Evolutionary conservation across 2,113 vertebrate genomes (phyloP), one percentile per base, ranked within the genome.

Genomic region (Equus przewalskii): DNA sequence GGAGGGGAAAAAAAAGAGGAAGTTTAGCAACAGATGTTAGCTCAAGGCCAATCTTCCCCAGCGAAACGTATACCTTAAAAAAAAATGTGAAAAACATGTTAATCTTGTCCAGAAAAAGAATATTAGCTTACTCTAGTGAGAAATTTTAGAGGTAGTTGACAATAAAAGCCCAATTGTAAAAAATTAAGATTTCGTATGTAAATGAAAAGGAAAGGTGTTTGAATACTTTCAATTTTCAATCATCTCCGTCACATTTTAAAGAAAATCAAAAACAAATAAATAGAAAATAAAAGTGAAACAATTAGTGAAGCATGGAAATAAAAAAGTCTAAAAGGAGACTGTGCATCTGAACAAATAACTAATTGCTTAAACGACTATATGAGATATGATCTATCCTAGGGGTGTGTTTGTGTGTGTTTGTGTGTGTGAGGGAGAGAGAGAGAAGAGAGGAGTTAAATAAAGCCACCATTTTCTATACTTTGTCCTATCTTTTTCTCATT

Each of bases 311-410:
- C 15, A 1, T 78, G 2, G 6, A 91, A 69, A 6, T 44, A 62
- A 41, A 22, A 60, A 54, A 1, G 21, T 75, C 1, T 64, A 26
- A 73, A 89, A 91, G 19, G 6, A 94, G 18, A 46, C 78, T 94
- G 64, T 75, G 16, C 22, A 51, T 75, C 79, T 92, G 15, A 96
- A 56, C 30, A 95, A 96, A 64, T n/a, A 58, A 60, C 16, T 46
- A 36, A 92, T 60, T 86, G 6, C 14, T 81, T 91, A 26, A 36
- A 51, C 84, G 10, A 80, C 96, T 75, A 51, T 46, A 33, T 26
- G 54, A 96, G 69, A 30, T 65, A 41, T 36, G n/a, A 46, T 18
- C 14, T 95, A 3, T 14, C n/a, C 12, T 12, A 7, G 7, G 62
- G 36, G 36, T 16, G 30, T 16, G 28, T 44, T 49, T 67, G 36